A percentile compares a stretch with the other conserved stretches of the same genome.
Conservation (phyloP, 2,113 vertebrate species). For the Argyrosomus japonicus region DNA sequence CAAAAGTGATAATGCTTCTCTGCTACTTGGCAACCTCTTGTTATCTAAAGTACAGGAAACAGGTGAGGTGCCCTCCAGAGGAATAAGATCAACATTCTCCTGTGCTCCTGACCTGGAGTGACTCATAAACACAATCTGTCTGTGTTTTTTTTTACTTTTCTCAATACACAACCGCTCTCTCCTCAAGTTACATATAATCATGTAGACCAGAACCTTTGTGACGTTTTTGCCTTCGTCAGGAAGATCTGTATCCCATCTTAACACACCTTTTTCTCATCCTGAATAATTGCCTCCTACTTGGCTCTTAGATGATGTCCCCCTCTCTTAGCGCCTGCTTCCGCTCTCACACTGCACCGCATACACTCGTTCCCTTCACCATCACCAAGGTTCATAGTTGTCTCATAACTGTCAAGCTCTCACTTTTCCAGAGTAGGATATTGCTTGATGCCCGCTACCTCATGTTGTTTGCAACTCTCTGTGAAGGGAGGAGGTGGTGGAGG, state of each 20-base stretch:
- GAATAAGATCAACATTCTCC: constrained; percentile 36
- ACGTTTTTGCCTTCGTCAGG: constrained; percentile 28
- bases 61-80: constrained; percentile 41
- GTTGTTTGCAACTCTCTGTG: constrained; percentile 52
- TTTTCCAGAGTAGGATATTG: constrained; percentile 52
- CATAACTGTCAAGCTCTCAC: constrained; percentile 66
- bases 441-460: constrained; percentile 30
- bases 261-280: constrained; percentile 11
- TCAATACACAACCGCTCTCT: constrained; percentile 58
- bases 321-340: constrained; percentile 48
- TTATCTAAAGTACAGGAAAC: constrained; percentile 52
- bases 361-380: constrained; percentile 44
- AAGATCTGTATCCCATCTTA: constrained; percentile 43
- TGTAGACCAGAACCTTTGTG: constrained; percentile 32
- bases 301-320: constrained; percentile 30
- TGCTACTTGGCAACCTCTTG: constrained; percentile 47
- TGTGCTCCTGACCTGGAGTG: constrained; percentile 20
- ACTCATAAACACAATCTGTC: constrained; percentile 65
- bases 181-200: constrained; percentile 55
- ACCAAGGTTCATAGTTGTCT: constrained; percentile 49
- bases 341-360: constrained; percentile 30
- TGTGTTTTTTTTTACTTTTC: constrained; percentile 51
- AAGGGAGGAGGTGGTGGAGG: background rate
- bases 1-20: constrained; percentile 36
- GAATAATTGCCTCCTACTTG: constrained; percentile 50